phyloP scores from a whole-genome alignment of 2,113 vertebrate genomes.

The Alethe diademata region DNA sequence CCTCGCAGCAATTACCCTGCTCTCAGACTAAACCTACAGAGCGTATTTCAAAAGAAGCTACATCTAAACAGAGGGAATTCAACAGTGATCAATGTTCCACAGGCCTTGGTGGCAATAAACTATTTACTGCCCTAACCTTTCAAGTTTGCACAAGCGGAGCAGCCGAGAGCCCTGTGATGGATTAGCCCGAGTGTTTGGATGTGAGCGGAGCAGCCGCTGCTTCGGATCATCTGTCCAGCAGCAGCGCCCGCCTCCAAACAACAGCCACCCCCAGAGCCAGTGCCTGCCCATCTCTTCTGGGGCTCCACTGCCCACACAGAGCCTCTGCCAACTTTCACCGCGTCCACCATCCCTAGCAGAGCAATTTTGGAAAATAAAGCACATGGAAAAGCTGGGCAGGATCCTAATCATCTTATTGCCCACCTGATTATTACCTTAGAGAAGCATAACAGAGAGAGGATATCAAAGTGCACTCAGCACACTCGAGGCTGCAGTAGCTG shows the following conservation, averaged over 20 bases:
- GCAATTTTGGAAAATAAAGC: background rate
- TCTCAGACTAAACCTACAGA: constrained; percentile 48
- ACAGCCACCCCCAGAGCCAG: background rate
- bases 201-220: background rate
- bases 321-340: background rate
- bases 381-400: background rate
- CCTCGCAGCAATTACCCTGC: background rate
- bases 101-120: constrained; percentile 57
- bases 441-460: background rate
- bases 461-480: background rate
- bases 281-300: background rate
- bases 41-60: constrained; percentile 42
- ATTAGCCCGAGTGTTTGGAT: constrained; percentile 53
- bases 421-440: background rate
- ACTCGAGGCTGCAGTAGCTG: background rate
- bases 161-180: constrained; percentile 43
- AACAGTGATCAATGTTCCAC: constrained; percentile 23
- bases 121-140: constrained; percentile 61
- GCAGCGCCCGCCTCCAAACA: background rate
- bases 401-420: background rate
- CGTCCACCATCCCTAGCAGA: background rate
- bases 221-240: constrained; percentile 44
- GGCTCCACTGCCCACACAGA: accelerated
- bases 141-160: constrained; percentile 20
- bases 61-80: constrained; percentile 47